Evolutionary conservation across 2,797 vertebrate species (phyloP), one percentile per base, ranked within the genome.

Genomic region (Lepilemur ruficaudatus): DNA sequence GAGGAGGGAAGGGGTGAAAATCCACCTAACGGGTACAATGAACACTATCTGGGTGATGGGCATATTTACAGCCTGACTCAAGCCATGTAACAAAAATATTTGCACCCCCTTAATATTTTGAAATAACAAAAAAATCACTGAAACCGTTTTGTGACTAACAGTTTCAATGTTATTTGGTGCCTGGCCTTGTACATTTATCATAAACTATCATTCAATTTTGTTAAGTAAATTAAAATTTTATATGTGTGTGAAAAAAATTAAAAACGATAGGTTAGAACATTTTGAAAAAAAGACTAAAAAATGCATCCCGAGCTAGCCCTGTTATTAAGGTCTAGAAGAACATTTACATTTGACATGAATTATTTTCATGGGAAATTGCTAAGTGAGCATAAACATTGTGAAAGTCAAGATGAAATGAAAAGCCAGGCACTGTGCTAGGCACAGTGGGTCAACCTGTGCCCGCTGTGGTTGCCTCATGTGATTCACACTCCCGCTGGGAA

Each of bases 161-260:
- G 41, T 90, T 97, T 46, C 84, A 87, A 38, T 92, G 85, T 57
- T 72, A 88, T 85, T 75, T 18, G 5, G 32, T 76, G 63, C 63
- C 90, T 97, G 73, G 73, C 57, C 63, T 92, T 92, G 28, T 78
- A 79, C 25, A 35, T 81, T 92, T 95, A 92, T 91, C 50, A 46
- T 38, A 95, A 91, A 84, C 81, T 81, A 70, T 75, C 38, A 97
- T 84, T 41, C 50, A 76, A 94, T 97, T 93, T 91, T 96, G 70
- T 63, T 92, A 96, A 94, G 70, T 73, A 78, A 93, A 92, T 63
- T 55, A 96, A 90, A 95, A 32, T 61, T 79, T 84, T 61, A 76
- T 46, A 78, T 69, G 43, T 41, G 7, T 69, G 23, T 96, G 76
- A 92, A 96, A 96, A 65, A 65, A 18, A 65, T 65, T 9, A 65